phyloP scores from a whole-genome alignment of 2,888 invertebrate species.

The Entomobrya proxima region DNA sequence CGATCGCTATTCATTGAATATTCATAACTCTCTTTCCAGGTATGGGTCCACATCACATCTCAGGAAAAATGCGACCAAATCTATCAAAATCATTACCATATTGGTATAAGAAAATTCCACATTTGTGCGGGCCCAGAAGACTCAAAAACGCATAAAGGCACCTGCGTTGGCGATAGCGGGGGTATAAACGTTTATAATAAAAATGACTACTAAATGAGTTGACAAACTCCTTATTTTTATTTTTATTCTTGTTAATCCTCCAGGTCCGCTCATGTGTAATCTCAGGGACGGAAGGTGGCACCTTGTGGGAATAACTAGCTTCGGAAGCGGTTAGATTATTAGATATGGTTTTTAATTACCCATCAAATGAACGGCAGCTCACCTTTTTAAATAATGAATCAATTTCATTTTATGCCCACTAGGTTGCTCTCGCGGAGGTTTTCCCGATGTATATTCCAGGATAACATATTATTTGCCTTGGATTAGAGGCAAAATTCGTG shows the following conservation, averaged over 20 bases:
- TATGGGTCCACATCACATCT: conserved; percentile 74
- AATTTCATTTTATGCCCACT: conserved; percentile 76
- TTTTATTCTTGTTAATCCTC: not conserved
- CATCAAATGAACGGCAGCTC: not conserved
- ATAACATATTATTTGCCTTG: conserved; percentile 90
- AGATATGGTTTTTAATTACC: not conserved
- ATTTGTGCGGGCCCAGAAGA: conserved; percentile 92
- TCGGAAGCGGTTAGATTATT: conserved; percentile 84
- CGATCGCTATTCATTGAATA: not conserved
- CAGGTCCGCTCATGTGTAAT: conserved; percentile 90
- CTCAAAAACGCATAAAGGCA: conserved; percentile 85
- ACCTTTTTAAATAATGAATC: not conserved
- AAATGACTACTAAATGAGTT: not conserved
- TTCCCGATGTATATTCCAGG: conserved; percentile 88
- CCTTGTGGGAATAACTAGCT: conserved; percentile 91
- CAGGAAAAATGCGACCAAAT: conserved; percentile 75
- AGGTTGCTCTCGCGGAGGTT: conserved; percentile 91
- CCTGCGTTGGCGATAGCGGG: conserved; percentile 83
- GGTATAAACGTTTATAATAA: conserved; percentile 31
- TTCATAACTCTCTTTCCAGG: conserved; percentile 62
- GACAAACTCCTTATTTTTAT: not conserved
- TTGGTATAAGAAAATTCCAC: conserved; percentile 79
- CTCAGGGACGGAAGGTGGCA: conserved; percentile 89
- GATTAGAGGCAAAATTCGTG: conserved; percentile 80
- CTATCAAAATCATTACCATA: conserved; percentile 73